Evolutionary conservation across 2,888 invertebrate genomes (phyloP).

Genomic region (Parthenolecanium corni): DNA sequence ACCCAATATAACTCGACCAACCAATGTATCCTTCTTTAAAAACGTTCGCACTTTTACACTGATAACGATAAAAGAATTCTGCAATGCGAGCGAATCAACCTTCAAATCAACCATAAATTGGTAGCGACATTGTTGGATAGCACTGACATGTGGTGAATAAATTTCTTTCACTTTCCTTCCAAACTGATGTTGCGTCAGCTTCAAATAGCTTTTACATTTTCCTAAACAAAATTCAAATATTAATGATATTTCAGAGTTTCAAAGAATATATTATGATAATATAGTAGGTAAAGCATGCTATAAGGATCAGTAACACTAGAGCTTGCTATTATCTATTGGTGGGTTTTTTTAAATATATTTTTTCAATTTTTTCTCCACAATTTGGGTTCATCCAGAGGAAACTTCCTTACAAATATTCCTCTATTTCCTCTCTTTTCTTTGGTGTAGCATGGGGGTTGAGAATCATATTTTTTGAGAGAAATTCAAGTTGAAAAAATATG

Average conservation of each 20-base stretch:
- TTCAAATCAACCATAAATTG: slow-evolving; percentile 32
- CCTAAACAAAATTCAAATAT: slow-evolving; percentile 31
- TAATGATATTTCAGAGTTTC: neutral
- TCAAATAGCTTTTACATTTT: slow-evolving; percentile 35
- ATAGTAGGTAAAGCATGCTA: neutral
- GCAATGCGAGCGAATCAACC: slow-evolving; percentile 31
- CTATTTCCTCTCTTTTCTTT: too few species aligned
- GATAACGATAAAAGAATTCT: slow-evolving; percentile 35
- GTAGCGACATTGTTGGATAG: slow-evolving; percentile 33
- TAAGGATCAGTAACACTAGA: too few species aligned
- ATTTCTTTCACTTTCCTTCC: slow-evolving; percentile 36
- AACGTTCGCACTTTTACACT: slow-evolving; percentile 34
- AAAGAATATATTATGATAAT: neutral
- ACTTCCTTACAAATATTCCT: too few species aligned
- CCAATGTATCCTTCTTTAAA: slow-evolving; percentile 34
- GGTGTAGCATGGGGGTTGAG: too few species aligned
- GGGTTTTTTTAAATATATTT: too few species aligned
- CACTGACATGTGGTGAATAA: slow-evolving; percentile 33
- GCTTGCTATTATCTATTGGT: too few species aligned
- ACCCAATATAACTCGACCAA: slow-evolving; percentile 36
- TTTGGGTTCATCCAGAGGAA: too few species aligned
- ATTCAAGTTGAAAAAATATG: too few species aligned
- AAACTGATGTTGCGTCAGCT: slow-evolving; percentile 35
- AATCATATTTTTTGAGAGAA: too few species aligned
- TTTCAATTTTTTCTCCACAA: too few species aligned